Evolutionary conservation across 1,140 invertebrate genomes (phyloP), one percentile per base, ranked within the genome.

Genomic region (Platyscapa corneri): DNA sequence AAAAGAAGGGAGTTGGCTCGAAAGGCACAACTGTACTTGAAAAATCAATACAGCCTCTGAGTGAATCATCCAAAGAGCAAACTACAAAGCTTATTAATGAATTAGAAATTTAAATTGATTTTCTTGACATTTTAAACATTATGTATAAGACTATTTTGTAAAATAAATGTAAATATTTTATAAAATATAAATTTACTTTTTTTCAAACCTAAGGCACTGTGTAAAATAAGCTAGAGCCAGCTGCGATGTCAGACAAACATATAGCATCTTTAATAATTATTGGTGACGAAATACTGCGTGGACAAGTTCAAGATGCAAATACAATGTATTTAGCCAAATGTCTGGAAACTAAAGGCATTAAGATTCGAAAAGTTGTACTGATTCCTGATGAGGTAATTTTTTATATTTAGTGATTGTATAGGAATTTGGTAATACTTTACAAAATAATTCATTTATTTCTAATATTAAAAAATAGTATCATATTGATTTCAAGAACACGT

Each of bases 261-360:
- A 93, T 92, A 42, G 94, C 93, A 85, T 92, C 93, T 8, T 88
- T 95, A 79, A 93, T 95, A 90, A 94, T 96, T 10, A 95, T 97
- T 87, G 96, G 96, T 49, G 96, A 97, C 94, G 96, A 97, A 93
- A 95, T 97, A 84, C 91, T 97, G 76, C 96, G 96, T 89, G 96
- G 96, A 30, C 95, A 96, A 90, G 94, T 95, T n/a, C 87, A 91
- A 42, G 96, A 97, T 88, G 95, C 94, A 60, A 97, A 97, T 90
- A 95, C 95, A 7, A 90, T 94, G 84, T 96, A 95, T 88, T 86
- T 97, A n/a, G 94, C 94, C 64, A 93, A 94, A 91, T 91, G 91
- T 86, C 92, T 97, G 8, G 94, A 94, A 88, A 89, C 91, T 27
- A 90, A 94, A 83, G 96, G 96, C 85, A 94, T 96, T 16, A 94